These are phyloP conservation scores for Lithophane semibrunnea DNA, from an alignment of 2,888 invertebrate species.

Conservation along the genomic window DNA sequence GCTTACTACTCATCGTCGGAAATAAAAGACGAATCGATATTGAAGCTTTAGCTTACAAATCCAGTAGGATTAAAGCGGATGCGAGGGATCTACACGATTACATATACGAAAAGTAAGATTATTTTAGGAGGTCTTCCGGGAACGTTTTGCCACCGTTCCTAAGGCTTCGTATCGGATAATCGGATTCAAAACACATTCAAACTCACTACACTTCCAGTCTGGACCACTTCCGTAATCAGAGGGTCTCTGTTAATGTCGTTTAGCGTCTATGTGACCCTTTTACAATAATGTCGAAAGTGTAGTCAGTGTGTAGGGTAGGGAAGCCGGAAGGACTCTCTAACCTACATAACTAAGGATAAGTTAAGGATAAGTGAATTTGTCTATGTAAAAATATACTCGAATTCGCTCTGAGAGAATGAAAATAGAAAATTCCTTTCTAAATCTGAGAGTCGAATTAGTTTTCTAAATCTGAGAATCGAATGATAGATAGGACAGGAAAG, in stretches of 20 bases:
- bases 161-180: background rate
- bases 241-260: background rate
- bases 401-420: background rate
- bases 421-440: background rate
- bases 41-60: slow-evolving; percentile 6
- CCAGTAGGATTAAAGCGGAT: background rate
- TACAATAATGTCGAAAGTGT: background rate
- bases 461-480: background rate
- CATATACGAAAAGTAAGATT: background rate
- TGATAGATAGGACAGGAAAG: too few relatives aligned
- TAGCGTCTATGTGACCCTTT: background rate
- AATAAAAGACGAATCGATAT: background rate
- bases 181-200: background rate
- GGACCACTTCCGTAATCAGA: slow-evolving; percentile 10
- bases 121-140: background rate
- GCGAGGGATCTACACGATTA: background rate
- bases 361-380: background rate
- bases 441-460: background rate
- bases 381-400: background rate
- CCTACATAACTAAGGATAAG: background rate
- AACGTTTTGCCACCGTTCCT: background rate
- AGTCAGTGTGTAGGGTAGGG: background rate
- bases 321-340: background rate
- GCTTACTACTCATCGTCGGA: background rate
- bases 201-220: background rate